phyloP scores from a whole-genome alignment of 2,797 vertebrate genomes.

The Acrossocheilus fasciatus region DNA sequence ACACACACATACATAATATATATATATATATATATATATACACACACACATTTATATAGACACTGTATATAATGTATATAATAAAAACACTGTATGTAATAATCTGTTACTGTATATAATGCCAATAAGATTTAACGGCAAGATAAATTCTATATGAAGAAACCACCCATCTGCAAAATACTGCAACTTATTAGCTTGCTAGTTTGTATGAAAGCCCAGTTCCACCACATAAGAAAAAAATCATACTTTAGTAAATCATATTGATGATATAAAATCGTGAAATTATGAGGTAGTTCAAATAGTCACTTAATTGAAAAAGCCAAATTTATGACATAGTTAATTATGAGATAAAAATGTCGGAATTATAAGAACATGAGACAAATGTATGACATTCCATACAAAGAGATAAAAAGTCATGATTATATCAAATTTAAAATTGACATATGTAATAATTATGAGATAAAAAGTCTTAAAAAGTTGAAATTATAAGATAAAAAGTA shows the following conservation, averaged over 20 bases:
- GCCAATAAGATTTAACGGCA: background rate
- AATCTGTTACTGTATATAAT: background rate
- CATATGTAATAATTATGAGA: background rate
- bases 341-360: background rate
- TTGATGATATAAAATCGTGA: background rate
- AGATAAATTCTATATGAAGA: background rate
- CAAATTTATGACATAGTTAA: background rate
- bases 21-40: no score
- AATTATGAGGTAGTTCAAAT: background rate
- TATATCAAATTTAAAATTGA: background rate
- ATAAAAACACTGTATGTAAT: background rate
- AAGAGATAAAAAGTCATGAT: background rate
- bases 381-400: background rate
- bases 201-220: background rate
- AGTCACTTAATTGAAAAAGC: background rate
- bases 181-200: background rate
- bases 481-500: background rate
- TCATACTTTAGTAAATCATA: background rate
- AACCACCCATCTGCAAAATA: background rate
- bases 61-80: background rate
- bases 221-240: background rate
- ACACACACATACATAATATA: no score
- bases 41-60: background rate
- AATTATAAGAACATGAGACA: background rate
- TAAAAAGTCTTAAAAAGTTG: background rate